Percentiles rank a stretch among this genome's conserved stretches.
phyloP scores from a whole-genome alignment of 1,140 invertebrate genomes.

The Pseudobourletiella spinata region DNA sequence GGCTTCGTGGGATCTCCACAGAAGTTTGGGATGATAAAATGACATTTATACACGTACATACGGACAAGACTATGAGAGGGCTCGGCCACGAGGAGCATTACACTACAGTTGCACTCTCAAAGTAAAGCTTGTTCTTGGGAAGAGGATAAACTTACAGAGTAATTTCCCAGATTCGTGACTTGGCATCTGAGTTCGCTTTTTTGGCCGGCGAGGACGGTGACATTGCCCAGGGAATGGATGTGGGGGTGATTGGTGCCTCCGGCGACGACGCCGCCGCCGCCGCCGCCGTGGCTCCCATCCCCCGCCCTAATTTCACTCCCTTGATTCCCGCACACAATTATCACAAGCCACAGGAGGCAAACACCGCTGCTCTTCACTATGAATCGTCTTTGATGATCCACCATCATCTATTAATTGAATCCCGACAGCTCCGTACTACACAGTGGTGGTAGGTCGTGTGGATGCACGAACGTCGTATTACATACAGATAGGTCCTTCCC shows the following conservation, averaged over 20 bases:
- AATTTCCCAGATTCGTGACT: conserved; percentile 31
- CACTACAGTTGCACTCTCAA: too few species aligned
- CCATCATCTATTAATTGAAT: conserved; percentile 4
- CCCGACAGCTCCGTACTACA: neutral
- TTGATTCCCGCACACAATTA: conserved; percentile 27
- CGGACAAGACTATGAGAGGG: too few species aligned
- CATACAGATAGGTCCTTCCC: too few species aligned
- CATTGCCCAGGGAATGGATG: conserved; percentile 32
- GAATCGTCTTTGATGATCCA: conserved; percentile 6
- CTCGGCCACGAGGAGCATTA: too few species aligned
- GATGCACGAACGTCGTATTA: too few species aligned
- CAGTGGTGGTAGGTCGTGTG: too few species aligned
- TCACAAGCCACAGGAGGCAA: conserved; percentile 13
- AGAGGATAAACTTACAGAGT: conserved; percentile 30
- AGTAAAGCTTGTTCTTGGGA: too few species aligned
- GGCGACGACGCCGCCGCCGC: neutral
- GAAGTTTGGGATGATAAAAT: too few species aligned
- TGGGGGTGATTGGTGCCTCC: conserved; percentile 11
- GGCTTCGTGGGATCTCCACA: too few species aligned
- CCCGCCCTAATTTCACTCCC: conserved; percentile 23
- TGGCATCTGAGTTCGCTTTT: conserved; percentile 32
- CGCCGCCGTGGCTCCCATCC: neutral
- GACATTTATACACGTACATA: too few species aligned
- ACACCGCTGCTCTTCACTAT: conserved; percentile 3
- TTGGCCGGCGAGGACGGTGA: conserved; percentile 33